Evolutionary conservation across 1,140 invertebrate genomes (phyloP).

Genomic region (Lethocerus indicus): DNA sequence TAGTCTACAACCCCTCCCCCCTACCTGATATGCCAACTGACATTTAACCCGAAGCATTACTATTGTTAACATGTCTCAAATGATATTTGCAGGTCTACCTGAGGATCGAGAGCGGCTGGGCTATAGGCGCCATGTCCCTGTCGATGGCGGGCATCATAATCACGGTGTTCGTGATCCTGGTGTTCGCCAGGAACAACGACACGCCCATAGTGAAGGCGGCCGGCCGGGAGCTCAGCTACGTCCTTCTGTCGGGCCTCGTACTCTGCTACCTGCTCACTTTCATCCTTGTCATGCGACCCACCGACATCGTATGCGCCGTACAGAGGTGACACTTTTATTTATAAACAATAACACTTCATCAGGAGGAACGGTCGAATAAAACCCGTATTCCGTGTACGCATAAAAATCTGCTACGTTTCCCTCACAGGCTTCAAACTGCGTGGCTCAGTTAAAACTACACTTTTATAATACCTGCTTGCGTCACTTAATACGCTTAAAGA

Average conservation of each 20-base stretch:
- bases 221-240: constrained; percentile 73
- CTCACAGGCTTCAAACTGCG: no score
- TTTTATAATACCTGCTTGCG: no score
- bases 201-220: constrained; percentile 81
- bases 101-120: constrained; percentile 61
- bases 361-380: no score
- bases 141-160: constrained; percentile 60
- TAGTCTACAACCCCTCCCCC: no score
- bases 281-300: constrained; percentile 57
- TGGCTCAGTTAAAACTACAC: no score
- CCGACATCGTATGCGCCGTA: constrained; percentile 53
- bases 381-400: no score
- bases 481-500: no score
- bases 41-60: no score
- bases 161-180: constrained; percentile 42
- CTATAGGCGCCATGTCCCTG: constrained; percentile 74
- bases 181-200: constrained; percentile 57
- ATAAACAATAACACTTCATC: no score
- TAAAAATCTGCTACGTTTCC: no score
- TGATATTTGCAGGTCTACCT: constrained; percentile 61
- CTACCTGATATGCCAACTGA: no score
- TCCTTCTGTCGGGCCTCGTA: constrained; percentile 68
- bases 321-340: constrained; percentile 38
- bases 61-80: no score
- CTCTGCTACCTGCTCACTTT: constrained; percentile 82